Evolutionary conservation across 2,888 invertebrate species (phyloP).

Genomic region (Epsilonema sp.): DNA sequence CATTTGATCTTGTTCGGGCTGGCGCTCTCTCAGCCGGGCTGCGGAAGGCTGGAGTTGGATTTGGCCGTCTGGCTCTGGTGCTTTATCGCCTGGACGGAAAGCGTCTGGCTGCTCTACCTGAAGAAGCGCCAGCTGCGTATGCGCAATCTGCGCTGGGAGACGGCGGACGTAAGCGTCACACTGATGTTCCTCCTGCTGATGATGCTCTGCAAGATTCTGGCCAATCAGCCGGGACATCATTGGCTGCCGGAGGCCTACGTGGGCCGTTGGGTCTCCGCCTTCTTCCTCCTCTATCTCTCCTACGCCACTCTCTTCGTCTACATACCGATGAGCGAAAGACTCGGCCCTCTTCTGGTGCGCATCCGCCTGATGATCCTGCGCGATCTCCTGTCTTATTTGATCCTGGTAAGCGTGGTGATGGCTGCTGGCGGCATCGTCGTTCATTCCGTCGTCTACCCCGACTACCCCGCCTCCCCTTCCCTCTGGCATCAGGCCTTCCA

Average conservation of each 20-base stretch:
- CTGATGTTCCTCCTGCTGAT: slow-evolving; percentile 1
- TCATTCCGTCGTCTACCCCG: slow-evolving; percentile 35
- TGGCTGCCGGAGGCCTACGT: neutral
- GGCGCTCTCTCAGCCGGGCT: slow-evolving; percentile 27
- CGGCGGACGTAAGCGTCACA: neutral
- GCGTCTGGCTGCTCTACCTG: slow-evolving; percentile 14
- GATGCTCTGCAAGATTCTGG: neutral
- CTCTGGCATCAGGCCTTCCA: slow-evolving; percentile 28
- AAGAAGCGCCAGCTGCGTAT: slow-evolving; percentile 3
- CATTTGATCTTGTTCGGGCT: slow-evolving; percentile 18
- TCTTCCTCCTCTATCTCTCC: slow-evolving; percentile 33
- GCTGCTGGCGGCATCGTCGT: slow-evolving; percentile 23
- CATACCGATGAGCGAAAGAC: slow-evolving; percentile 32
- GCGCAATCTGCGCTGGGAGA: neutral
- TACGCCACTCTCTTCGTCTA: slow-evolving; percentile 34
- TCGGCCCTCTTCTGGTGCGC: slow-evolving; percentile 35
- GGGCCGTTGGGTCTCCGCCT: slow-evolving; percentile 9
- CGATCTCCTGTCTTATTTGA: slow-evolving; percentile 22
- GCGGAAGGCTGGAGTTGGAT: slow-evolving; percentile 31
- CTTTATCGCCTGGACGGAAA: slow-evolving; percentile 20
- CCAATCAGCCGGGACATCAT: neutral
- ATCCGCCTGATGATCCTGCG: slow-evolving; percentile 31
- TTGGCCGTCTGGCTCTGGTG: slow-evolving; percentile 28
- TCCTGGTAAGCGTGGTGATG: slow-evolving; percentile 19
- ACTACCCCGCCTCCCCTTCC: slow-evolving; percentile 26